Base-by-base conservation (phyloP, 1,140 invertebrate species). In the Lepidostoma basale region DNA sequence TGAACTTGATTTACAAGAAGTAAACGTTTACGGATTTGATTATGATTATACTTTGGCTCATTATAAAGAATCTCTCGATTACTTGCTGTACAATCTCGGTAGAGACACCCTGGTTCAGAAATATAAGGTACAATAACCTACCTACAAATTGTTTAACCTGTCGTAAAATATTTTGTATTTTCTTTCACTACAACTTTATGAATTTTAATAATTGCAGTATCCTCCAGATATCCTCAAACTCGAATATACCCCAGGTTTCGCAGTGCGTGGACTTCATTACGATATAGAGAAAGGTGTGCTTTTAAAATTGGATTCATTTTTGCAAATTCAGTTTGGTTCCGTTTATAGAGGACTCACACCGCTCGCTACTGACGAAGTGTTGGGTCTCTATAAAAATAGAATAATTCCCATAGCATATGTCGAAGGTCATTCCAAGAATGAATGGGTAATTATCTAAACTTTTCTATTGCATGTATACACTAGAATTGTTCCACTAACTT, bases 1-100 rank as follows among this genome's bases (percentile, higher is more conserved):
- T 83, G 96, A 98, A 78, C 83, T 98, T 18, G 91, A 97, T 80
- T 80, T 99, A 20, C 87, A 89, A 66, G 92, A 97, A 77, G 92
- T 98, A 30, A 88, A 94, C 75, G 94, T 98, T 0, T 98, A 98
- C 85, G 97, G 97, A 14, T 99, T 98, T 85, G 97, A 99, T 84
- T 99, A 98, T 85, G 97, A 99, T 79, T 99, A 98, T 77, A 99
- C 97, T 0, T 79, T 98, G 68, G 96, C 96, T n/a, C 93, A 93
- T 75, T 99, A 99, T 79, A 96, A 94, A 75, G 90, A 92, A 16
- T 88, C 91, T 33, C 83, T 98, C 77, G 94, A 98, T 78, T 88
- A 91, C 76, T 83, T 98, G n/a, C 86, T 99, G 4, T 98, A 98
- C 79, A 91, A 95, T 76, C 84, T 98, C 36, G 97, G 94, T 5